Evolutionary conservation across 2,797 vertebrate genomes (phyloP).

Genomic region (Acrocephalus scirpaceus): DNA sequence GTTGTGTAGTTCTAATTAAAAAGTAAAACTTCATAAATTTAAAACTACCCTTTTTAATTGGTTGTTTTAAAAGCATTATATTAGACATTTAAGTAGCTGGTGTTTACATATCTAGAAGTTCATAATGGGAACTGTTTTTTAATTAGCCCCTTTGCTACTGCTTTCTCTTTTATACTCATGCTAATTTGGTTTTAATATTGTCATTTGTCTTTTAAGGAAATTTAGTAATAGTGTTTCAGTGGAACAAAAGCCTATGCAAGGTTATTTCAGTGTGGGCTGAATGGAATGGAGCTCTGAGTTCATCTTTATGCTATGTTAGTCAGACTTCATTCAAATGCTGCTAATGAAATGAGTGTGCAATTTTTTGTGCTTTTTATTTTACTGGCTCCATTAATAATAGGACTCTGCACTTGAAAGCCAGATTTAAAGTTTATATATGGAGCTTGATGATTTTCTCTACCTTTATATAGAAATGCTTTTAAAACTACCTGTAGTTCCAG

Average conservation of each 20-base stretch:
- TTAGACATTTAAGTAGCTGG: neutral
- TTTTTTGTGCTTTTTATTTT: neutral
- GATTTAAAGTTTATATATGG: neutral
- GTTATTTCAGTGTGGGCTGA: neutral
- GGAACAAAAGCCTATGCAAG: neutral
- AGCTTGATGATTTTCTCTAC: neutral
- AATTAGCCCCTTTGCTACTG: neutral
- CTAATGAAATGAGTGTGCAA: neutral
- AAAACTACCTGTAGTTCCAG: neutral
- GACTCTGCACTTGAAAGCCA: neutral
- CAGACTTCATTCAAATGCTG: neutral
- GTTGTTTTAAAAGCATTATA: neutral
- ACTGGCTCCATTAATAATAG: neutral
- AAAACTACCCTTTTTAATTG: neutral
- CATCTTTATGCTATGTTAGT: neutral
- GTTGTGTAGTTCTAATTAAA: neutral
- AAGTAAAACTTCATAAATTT: neutral
- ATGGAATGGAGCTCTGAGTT: neutral
- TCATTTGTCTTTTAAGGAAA: constrained; percentile 2
- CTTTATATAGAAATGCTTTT: neutral
- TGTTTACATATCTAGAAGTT: neutral
- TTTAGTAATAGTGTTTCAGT: neutral
- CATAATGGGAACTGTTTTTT: neutral
- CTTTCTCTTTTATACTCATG: neutral
- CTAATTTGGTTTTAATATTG: constrained; percentile 16